Evolutionary conservation across 1,140 invertebrate species (phyloP), one percentile per base, ranked within the genome.

Genomic region (Paracyclopina nana): DNA sequence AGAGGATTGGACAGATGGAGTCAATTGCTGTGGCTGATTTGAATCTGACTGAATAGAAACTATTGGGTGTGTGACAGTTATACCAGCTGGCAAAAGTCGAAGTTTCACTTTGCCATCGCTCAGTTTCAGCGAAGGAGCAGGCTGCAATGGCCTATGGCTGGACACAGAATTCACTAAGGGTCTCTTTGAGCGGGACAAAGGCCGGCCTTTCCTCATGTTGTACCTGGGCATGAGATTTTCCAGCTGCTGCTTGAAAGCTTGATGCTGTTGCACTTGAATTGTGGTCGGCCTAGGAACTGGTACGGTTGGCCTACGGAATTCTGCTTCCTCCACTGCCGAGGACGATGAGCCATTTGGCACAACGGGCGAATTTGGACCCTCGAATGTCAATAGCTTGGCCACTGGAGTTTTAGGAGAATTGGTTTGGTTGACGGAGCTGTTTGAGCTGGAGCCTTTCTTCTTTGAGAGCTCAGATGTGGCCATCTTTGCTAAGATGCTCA

Each of bases 191-290:
- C 45, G 16, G 24, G 45, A 28, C 4, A 29, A 28, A 18, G 45
- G 25, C 22, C 45, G 16, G n/a, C 45, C 45, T 27, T 48, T 48
- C 11, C 45, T 11, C 14, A n/a, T 27, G 25, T 29, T 48, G 28
- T 48, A 48, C 27, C 30, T 48, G 16, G 45, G 45, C 6, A 48
- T 8, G 12, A 48, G 25, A 9, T 28, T 16, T n/a, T 29, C 28
- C 25, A 48, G 25, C 27, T 48, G 45, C 16, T 48, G 45, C n/a
- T 48, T 48, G 24, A 48, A 48, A 12, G 45, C 45, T 9, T 38
- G 34, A 4, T n/a, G n/a, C n/a, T n/a, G n/a, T n/a, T n/a, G n/a
- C n/a, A n/a, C n/a, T n/a, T n/a, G n/a, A n/a, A n/a, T n/a, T n/a
- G n/a, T n/a, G 8, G 40, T 42, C 9, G 40, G n/a, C 8, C n/a